Percentiles rank a stretch among this genome's conserved stretches.
phyloP scores from a whole-genome alignment of 2,797 vertebrate species.

The Lacerta viridis region DNA sequence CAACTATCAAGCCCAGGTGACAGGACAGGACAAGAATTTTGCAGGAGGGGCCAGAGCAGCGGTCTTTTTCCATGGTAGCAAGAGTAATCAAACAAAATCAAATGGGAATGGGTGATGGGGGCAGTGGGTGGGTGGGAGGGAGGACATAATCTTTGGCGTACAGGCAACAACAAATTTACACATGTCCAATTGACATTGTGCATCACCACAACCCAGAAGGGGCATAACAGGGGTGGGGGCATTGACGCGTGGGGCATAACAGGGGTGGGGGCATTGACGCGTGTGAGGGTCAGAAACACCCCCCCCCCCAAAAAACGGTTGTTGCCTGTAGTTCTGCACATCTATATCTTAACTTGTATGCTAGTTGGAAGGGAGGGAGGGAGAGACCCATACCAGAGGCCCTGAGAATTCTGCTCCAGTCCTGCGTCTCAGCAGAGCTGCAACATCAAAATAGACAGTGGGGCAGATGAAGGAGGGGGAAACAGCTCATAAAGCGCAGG shows the following conservation, averaged over 20 bases:
- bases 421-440: neutral
- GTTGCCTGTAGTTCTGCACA: neutral
- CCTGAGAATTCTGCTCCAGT: neutral
- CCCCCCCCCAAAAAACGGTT: no score
- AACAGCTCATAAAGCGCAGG: conserved; percentile 19
- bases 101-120: neutral
- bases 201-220: no score
- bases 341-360: neutral
- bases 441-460: conserved; percentile 14
- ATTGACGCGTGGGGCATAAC: no score
- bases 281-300: no score
- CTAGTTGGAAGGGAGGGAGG: neutral
- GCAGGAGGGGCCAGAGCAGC: neutral
- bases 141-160: neutral
- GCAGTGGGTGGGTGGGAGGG: no score
- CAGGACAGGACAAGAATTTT: neutral
- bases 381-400: neutral
- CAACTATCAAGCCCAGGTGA: neutral
- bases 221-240: no score
- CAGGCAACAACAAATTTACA: neutral
- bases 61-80: neutral
- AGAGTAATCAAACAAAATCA: neutral
- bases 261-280: no score
- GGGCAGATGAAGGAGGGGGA: neutral
- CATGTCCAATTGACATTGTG: no score